phyloP scores from a whole-genome alignment of 2,797 vertebrate species.

The Notolepis coatsorum region DNA sequence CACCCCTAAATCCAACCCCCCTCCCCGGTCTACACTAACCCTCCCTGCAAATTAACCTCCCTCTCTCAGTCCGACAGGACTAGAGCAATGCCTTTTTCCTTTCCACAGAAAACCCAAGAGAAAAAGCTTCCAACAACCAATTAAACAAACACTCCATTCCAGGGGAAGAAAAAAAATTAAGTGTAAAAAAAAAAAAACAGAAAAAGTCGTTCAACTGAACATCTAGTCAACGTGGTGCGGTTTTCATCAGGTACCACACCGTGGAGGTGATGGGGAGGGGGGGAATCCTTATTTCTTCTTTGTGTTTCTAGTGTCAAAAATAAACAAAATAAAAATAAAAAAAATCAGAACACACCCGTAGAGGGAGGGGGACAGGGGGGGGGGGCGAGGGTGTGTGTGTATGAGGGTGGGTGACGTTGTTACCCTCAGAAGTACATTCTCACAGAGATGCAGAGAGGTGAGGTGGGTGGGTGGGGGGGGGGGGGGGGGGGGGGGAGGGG shows the following conservation, averaged over 20 bases:
- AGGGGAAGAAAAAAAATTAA: conserved; percentile 19
- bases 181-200: conserved; percentile 4
- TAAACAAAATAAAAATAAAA: conserved; percentile 35
- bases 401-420: conserved; percentile 78
- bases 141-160: conserved; percentile 77
- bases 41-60: conserved; percentile 72
- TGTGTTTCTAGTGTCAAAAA: conserved; percentile 68
- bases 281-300: conserved; percentile 63
- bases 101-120: conserved; percentile 84
- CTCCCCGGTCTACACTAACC: conserved; percentile 83
- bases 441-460: conserved; percentile 89
- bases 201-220: conserved; percentile 66
- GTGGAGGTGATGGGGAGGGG: conserved; percentile 66
- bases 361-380: conserved; percentile 43
- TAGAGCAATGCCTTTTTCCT: conserved; percentile 88
- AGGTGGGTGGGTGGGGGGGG: conserved; percentile 84
- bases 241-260: conserved; percentile 76
- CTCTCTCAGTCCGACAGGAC: conserved; percentile 79
- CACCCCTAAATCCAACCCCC: conserved; percentile 77
- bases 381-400: conserved; percentile 50
- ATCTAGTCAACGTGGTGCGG: conserved; percentile 59
- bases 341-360: conserved; percentile 57
- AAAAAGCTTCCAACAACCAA: conserved; percentile 90
- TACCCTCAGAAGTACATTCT: conserved; percentile 94
- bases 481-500: conserved; percentile 79